Evolutionary conservation across 2,888 invertebrate genomes (phyloP), one percentile per base, ranked within the genome.

Genomic region (Tholera decimalis): DNA sequence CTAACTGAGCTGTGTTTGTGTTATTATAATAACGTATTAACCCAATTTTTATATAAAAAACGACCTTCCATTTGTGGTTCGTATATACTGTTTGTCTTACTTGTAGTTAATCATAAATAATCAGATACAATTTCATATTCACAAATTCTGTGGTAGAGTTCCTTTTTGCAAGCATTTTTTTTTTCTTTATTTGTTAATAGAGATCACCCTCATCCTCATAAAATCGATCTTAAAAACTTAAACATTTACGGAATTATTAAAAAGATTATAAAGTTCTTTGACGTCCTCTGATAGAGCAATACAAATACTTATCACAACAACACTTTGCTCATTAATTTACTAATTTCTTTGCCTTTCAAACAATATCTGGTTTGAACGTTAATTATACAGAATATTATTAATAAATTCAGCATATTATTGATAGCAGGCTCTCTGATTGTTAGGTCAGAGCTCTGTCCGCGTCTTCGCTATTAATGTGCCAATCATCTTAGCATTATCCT

Each of bases 1-100:
- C n/a, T 33, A 9, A 47, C 49, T 20, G 22, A 41, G 9, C 35
- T n/a, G 37, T 67, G 37, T 68, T 44, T 50, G 13, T 59, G 26
- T 41, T 30, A 26, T 50, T 26, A 22, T 68, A 44, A 18, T 58
- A 49, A 41, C 9, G 33, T 35, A 56, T 22, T 35, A 66, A 26
- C 54, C 44, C 30, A 54, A 26, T 55, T 41, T 39, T 24, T 18
- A 22, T 26, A n/a, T 49, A 5, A 5, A 28, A 28, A 43, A 35
- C 20, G 15, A 11, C 51, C 3, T 28, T 51, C 35, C 0, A 11
- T 61, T 20, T 15, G 18, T 9, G 18, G 11, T 7, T 18, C 30
- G 6, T 20, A n/a, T n/a, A n/a, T n/a, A n/a, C n/a, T n/a, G n/a
- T n/a, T n/a, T n/a, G n/a, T n/a, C n/a, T n/a, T n/a, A n/a, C n/a